Conservation (phyloP, 1,140 invertebrate genomes). For the Hesperophylax magnus region DNA sequence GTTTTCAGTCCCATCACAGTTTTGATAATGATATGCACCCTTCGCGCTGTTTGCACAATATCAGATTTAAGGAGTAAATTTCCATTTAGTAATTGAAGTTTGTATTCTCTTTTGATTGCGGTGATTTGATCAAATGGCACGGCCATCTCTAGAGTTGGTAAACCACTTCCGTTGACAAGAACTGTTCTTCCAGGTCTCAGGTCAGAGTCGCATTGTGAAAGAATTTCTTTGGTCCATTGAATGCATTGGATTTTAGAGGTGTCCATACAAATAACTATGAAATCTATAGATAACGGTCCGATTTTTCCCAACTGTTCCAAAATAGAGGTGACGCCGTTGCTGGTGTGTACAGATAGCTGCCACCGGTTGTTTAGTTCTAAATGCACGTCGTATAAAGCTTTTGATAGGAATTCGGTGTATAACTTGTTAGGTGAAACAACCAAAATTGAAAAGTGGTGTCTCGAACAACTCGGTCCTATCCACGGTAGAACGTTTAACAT, state of each 20-base stretch:
- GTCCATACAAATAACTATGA: conserved; percentile 44
- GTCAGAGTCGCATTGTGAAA: conserved; percentile 32
- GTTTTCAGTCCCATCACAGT: conserved; percentile 47
- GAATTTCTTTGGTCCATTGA: conserved; percentile 37
- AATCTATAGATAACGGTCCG: conserved; percentile 41
- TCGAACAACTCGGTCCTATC: conserved; percentile 48
- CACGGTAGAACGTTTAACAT: conserved; percentile 43
- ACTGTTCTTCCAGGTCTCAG: conserved; percentile 39
- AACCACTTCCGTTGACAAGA: conserved; percentile 46
- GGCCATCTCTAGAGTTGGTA: conserved; percentile 43
- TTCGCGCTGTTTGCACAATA: conserved; percentile 10
- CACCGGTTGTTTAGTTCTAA: conserved; percentile 35
- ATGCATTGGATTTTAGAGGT: conserved; percentile 40
- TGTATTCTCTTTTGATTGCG: conserved; percentile 23
- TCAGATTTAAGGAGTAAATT: conserved; percentile 28
- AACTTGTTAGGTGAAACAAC: conserved; percentile 42
- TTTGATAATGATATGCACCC: conserved; percentile 42
- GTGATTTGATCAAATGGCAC: conserved; percentile 29
- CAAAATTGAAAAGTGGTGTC: conserved; percentile 44
- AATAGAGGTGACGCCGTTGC: conserved; percentile 28
- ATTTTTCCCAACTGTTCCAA: conserved; percentile 38
- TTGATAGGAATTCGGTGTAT: conserved; percentile 29
- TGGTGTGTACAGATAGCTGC: conserved; percentile 39
- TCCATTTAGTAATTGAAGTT: conserved; percentile 35
- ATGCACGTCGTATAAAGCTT: conserved; percentile 32